These are phyloP conservation scores for Drymodes brunneopygia DNA, from an alignment of 2,113 vertebrate species.

Conservation along the genomic window DNA sequence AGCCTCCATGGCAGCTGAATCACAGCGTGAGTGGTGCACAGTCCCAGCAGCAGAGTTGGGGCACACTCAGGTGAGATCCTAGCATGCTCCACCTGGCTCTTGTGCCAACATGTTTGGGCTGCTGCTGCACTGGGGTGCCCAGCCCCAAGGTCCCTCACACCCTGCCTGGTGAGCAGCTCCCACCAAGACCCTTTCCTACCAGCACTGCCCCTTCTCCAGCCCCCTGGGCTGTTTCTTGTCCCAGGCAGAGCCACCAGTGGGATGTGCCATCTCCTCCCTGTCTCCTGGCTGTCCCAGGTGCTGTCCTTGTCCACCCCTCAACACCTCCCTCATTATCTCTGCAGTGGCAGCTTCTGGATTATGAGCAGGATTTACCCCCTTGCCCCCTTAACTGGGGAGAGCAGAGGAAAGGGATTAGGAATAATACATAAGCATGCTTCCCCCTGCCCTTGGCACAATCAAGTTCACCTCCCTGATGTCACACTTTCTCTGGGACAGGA, in stretches of 20 bases:
- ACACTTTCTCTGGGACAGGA: neutral
- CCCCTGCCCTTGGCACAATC: neutral
- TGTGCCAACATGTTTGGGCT: neutral
- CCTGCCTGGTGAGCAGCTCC: neutral
- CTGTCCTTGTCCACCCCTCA: neutral
- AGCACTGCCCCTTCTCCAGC: neutral
- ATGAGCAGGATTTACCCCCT: neutral
- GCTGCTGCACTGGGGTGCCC: neutral
- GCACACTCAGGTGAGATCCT: fast-evolving
- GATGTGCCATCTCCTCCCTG: neutral
- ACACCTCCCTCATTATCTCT: neutral
- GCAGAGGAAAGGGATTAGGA: neutral
- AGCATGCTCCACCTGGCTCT: neutral
- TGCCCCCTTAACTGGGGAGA: neutral
- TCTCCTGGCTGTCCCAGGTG: neutral
- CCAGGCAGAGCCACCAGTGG: neutral
- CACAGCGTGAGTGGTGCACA: neutral
- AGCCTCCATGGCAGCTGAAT: neutral
- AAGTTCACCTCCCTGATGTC: neutral
- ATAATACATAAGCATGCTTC: neutral
- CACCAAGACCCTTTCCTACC: neutral
- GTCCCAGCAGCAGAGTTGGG: neutral
- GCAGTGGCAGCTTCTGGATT: neutral
- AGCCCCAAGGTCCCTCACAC: neutral
- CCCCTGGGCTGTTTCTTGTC: neutral